Conservation (phyloP, 2,113 vertebrate species). For the Periophthalmodon schlosseri region DNA sequence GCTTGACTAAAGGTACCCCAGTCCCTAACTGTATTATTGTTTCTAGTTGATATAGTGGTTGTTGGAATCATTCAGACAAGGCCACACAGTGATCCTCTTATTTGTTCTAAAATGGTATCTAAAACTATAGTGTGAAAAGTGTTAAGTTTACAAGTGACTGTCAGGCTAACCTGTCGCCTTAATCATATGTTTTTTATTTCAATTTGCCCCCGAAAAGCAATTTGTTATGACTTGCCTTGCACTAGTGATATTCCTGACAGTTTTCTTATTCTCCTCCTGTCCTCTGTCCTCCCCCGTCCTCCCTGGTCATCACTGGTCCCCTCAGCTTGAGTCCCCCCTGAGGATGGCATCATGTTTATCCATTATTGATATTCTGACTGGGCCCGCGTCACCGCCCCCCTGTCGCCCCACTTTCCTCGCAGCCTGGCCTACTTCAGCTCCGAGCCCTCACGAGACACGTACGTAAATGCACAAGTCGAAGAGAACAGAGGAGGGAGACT, state of each 20-base stretch:
- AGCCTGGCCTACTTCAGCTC: conserved; percentile 70
- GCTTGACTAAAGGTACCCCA: neutral
- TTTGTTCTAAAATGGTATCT: too few species aligned
- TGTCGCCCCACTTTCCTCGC: conserved; percentile 69
- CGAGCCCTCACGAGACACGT: conserved; percentile 57
- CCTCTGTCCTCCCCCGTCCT: conserved; percentile 34
- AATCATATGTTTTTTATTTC: neutral
- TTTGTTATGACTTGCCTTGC: neutral
- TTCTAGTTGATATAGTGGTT: neutral
- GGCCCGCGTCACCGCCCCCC: conserved; percentile 58
- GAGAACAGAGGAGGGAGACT: conserved; percentile 54
- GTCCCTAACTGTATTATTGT: neutral
- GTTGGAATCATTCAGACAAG: neutral
- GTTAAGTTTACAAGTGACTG: neutral
- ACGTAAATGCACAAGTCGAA: conserved; percentile 31
- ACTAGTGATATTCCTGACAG: neutral
- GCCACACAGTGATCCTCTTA: too few species aligned
- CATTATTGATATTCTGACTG: conserved; percentile 75
- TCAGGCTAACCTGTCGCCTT: neutral
- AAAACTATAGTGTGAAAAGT: neutral
- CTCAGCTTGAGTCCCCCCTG: conserved; percentile 52
- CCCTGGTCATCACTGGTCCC: conserved; percentile 35
- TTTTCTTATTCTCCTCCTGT: conserved; percentile 10
- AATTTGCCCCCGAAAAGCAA: neutral
- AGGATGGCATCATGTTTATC: conserved; percentile 70